Evolutionary conservation across 2,113 vertebrate species (phyloP).

Genomic region (Brachirus orientalis): DNA sequence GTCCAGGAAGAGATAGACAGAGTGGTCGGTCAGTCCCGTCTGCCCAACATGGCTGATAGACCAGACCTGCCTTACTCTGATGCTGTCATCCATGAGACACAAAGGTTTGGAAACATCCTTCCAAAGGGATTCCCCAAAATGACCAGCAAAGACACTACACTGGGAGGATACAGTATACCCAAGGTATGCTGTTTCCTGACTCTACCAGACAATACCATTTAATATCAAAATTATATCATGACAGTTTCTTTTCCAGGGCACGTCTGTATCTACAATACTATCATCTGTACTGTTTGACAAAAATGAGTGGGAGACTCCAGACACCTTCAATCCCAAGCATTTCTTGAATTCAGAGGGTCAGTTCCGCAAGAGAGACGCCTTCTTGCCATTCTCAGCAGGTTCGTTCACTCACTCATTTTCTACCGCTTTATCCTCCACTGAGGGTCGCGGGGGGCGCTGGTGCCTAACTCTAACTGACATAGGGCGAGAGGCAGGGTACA

Average conservation of each 20-base stretch:
- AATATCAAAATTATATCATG: constrained; percentile 43
- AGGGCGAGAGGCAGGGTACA: too few species aligned
- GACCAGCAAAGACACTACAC: constrained; percentile 61
- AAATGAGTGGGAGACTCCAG: constrained; percentile 84
- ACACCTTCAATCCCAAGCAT: constrained; percentile 88
- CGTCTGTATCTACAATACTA: constrained; percentile 72
- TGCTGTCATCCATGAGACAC: constrained; percentile 85
- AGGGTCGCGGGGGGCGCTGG: too few species aligned
- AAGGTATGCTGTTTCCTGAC: constrained; percentile 72
- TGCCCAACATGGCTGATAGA: constrained; percentile 77
- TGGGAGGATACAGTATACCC: constrained; percentile 82
- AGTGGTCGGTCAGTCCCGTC: constrained; percentile 74
- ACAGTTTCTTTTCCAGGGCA: constrained; percentile 62
- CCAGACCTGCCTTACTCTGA: constrained; percentile 85
- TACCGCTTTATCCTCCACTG: too few species aligned
- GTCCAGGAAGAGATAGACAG: constrained; percentile 83
- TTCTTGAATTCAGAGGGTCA: constrained; percentile 87
- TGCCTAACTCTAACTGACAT: too few species aligned
- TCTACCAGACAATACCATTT: background rate
- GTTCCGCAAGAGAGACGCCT: constrained; percentile 85
- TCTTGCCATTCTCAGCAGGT: constrained; percentile 91
- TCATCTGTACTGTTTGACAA: constrained; percentile 86
- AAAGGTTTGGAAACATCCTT: constrained; percentile 81
- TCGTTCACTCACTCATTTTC: constrained; percentile 17
- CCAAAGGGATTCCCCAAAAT: constrained; percentile 80